phyloP scores from a whole-genome alignment of 2,797 vertebrate species.

The Setipinna tenuifilis region DNA sequence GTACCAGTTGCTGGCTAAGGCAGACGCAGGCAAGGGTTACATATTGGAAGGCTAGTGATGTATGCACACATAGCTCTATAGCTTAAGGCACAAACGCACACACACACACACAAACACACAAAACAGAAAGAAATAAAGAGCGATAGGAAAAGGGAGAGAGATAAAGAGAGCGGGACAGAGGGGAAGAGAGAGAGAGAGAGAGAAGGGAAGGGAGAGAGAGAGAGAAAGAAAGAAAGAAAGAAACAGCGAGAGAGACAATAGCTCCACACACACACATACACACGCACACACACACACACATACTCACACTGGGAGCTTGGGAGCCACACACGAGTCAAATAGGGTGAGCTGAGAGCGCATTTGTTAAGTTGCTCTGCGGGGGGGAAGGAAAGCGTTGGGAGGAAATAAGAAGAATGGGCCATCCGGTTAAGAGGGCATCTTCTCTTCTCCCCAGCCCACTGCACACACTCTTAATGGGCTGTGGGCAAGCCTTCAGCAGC shows the following conservation, averaged over 20 bases:
- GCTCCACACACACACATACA: background rate
- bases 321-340: background rate
- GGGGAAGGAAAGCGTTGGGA: background rate
- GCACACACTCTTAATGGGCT: conserved; percentile 37
- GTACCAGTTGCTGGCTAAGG: no score
- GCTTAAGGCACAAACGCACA: no score
- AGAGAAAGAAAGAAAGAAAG: background rate
- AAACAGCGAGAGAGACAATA: background rate
- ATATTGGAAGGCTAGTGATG: no score
- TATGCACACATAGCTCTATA: no score
- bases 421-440: conserved; percentile 42
- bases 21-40: no score
- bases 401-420: background rate
- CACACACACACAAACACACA: no score
- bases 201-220: background rate
- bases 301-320: background rate
- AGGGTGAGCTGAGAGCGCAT: background rate
- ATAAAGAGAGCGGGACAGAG: no score
- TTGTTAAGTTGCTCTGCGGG: conserved; percentile 14
- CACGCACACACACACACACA: background rate
- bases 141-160: no score
- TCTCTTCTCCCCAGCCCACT: conserved; percentile 48
- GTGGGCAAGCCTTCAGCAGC: conserved; percentile 18
- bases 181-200: no score
- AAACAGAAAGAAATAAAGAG: no score